Conservation (phyloP, 2,888 invertebrate species). For the Ornithoptera alexandrae region DNA sequence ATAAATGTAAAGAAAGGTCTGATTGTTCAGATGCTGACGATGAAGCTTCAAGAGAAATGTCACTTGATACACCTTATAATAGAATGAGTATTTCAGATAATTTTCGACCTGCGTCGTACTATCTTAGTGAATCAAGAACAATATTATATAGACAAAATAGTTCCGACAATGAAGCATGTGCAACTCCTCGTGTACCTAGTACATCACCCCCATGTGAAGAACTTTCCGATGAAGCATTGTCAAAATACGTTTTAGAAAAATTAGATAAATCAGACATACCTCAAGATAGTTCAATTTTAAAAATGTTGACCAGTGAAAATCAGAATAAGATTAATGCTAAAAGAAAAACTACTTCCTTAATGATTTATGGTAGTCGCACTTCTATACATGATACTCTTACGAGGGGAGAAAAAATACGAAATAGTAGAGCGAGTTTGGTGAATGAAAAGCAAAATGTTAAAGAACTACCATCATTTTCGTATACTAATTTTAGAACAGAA, state of each 20-base stretch:
- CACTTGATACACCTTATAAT: slow-evolving; percentile 82
- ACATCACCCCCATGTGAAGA: slow-evolving; percentile 87
- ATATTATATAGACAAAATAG: slow-evolving; percentile 86
- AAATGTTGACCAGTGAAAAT: slow-evolving; percentile 72
- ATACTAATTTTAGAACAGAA: slow-evolving; percentile 58
- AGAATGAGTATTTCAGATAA: slow-evolving; percentile 93
- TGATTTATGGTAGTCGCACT: slow-evolving; percentile 75
- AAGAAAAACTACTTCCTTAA: slow-evolving; percentile 72
- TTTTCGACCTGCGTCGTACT: slow-evolving; percentile 93
- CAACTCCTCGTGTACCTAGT: slow-evolving; percentile 88
- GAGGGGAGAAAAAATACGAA: slow-evolving; percentile 72
- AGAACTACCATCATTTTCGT: slow-evolving; percentile 48
- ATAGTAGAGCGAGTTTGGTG: slow-evolving; percentile 69
- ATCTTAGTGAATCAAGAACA: slow-evolving; percentile 85
- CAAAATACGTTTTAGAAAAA: slow-evolving; percentile 76
- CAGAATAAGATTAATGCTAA: slow-evolving; percentile 70
- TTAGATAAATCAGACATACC: slow-evolving; percentile 72
- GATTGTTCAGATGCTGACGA: slow-evolving; percentile 91
- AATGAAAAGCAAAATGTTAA: slow-evolving; percentile 57
- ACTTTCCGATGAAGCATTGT: slow-evolving; percentile 81
- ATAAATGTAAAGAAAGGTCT: slow-evolving; percentile 73
- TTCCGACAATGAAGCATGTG: slow-evolving; percentile 88
- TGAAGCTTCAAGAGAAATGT: slow-evolving; percentile 88
- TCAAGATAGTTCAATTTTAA: slow-evolving; percentile 71
- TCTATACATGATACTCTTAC: slow-evolving; percentile 76